Conservation (phyloP, 2,113 vertebrate species). For the Cheilinus undulatus region DNA sequence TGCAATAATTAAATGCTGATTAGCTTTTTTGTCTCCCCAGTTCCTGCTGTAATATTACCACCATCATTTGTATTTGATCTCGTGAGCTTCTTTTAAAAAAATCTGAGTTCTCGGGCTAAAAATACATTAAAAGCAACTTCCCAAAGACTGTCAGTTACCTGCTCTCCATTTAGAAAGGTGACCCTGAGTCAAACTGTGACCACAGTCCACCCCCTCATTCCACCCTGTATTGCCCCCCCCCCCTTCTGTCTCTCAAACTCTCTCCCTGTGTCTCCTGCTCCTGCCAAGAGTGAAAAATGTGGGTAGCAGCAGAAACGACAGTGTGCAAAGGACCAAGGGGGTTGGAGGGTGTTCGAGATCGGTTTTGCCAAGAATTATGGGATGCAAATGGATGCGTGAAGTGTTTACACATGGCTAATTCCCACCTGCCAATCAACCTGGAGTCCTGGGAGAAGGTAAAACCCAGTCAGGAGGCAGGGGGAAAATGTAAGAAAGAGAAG, state of each 20-base stretch:
- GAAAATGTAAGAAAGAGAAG: background rate
- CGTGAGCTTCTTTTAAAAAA: background rate
- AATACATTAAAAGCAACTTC: background rate
- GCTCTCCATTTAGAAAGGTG: conserved; percentile 44
- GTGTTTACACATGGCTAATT: conserved; percentile 81
- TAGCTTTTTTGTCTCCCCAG: background rate
- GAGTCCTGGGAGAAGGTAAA: conserved; percentile 57
- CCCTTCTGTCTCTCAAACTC: background rate
- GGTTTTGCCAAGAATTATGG: conserved; percentile 59
- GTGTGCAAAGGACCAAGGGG: conserved; percentile 23
- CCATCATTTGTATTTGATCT: background rate
- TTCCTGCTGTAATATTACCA: background rate
- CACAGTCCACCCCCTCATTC: background rate
- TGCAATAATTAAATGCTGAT: background rate
- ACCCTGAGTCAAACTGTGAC: conserved; percentile 45
- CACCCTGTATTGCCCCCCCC: too few relatives aligned
- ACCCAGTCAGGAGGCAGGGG: conserved; percentile 18
- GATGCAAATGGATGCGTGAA: conserved; percentile 77
- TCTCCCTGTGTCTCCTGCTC: background rate
- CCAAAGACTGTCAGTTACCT: background rate
- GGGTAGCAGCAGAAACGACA: conserved; percentile 54
- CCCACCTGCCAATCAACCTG: conserved; percentile 75
- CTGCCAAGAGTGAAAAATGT: conserved; percentile 53
- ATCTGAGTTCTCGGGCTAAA: background rate
- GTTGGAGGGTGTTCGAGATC: conserved; percentile 50